Evolutionary conservation across 1,140 invertebrate species (phyloP), one percentile per base, ranked within the genome.

Genomic region (Papilio polyxenes): DNA sequence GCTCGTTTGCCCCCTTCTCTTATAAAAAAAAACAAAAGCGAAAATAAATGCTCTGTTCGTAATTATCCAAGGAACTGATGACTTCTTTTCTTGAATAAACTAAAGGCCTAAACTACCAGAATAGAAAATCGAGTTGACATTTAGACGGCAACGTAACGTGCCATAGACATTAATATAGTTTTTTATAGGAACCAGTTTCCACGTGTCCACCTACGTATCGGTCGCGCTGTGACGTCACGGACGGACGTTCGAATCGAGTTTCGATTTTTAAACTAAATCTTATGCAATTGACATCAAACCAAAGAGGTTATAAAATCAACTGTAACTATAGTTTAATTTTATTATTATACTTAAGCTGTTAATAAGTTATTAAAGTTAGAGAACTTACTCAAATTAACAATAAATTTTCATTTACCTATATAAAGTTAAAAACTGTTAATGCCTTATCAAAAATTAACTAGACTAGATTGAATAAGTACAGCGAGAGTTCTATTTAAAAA

Each of bases 121-220:
- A 72, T 37, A 72, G 31, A 72, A 13, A 72, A 72, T 37, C 65
- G 62, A 37, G 11, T 72, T 72, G 65, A 72, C 65, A 72, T 72
- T 72, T 72, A 72, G 31, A 40, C 65, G 65, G 65, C 65, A 37
- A 72, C 65, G 65, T 72, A 72, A 37, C 65, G 62, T 65, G 13
- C 65, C 65, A 72, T 72, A 72, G 65, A 72, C 65, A 72, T 72
- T 72, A 72, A 72, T 72, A 72, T 5, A 72, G 65, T 72, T 72
- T 72, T 72, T 72, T 72, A 72, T 72, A 13, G 23, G 31, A 72
- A 72, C 65, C 31, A 37, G 65, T 72, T 72, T 72, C 65, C 65
- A 72, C 31, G 65, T 72, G 65, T 72, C 65, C 65, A 72, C 65
- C 65, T 72, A 72, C 65, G 23, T 62, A 65, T 20, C 62, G 20